Conservation (phyloP, 2,797 vertebrate genomes). For the Uromys caudimaculatus region DNA sequence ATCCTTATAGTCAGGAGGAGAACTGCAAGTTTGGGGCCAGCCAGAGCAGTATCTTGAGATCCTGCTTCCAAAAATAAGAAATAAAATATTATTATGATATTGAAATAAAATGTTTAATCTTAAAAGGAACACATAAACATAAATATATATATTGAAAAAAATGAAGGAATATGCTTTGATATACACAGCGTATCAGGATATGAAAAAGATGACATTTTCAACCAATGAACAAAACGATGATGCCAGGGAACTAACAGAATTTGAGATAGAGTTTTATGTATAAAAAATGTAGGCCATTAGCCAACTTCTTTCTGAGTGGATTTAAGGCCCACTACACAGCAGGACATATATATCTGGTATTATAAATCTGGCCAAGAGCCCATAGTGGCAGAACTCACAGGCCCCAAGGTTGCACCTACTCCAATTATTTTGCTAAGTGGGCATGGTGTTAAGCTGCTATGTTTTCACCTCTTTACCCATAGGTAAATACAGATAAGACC, state of each 20-base stretch:
- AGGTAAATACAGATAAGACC: background rate
- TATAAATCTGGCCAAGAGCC: background rate
- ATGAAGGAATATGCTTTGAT: background rate
- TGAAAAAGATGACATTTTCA: constrained; percentile 41
- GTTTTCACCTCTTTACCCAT: background rate
- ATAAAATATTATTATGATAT: constrained; percentile 16
- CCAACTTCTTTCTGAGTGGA: background rate
- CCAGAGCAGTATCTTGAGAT: background rate
- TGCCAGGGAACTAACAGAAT: constrained; percentile 17
- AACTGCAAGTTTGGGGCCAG: background rate
- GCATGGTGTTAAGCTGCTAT: background rate
- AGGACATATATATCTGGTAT: too few relatives aligned
- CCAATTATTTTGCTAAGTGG: background rate
- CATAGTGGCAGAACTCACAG: background rate
- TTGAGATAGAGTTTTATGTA: background rate
- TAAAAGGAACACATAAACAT: background rate
- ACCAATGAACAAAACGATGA: background rate
- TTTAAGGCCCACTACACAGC: too few relatives aligned
- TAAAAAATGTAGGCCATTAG: background rate
- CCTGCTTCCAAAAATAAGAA: background rate
- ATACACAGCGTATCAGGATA: background rate
- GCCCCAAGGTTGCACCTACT: background rate
- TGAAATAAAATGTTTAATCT: constrained; percentile 9
- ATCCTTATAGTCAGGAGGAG: background rate
- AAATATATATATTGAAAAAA: background rate